These are phyloP conservation scores for Castor canadensis DNA, from an alignment of 2,113 vertebrate genomes.

Conservation along the genomic window DNA sequence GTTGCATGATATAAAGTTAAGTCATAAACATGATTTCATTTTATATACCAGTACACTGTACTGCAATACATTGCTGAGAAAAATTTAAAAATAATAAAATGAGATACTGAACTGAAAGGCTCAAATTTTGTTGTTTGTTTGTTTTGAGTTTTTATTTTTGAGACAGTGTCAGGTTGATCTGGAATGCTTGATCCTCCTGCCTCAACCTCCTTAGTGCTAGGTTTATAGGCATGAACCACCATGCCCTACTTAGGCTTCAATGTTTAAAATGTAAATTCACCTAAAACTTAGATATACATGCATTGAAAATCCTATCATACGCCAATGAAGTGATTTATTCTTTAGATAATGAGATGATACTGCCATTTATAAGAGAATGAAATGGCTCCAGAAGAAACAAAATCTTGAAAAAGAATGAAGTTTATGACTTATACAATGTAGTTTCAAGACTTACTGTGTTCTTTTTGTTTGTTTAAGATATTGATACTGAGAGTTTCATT, in stretches of 20 bases:
- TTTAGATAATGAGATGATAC: background rate
- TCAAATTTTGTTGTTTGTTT: too few species aligned
- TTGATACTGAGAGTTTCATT: too few species aligned
- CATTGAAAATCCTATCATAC: background rate
- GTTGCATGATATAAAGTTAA: background rate
- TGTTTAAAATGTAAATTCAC: background rate
- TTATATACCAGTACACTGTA: background rate
- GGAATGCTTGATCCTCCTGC: too few species aligned
- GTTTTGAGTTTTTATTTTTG: too few species aligned
- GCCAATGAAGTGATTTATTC: background rate
- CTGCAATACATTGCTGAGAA: background rate
- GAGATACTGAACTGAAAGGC: background rate
- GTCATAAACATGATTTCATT: background rate
- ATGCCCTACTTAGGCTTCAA: too few species aligned
- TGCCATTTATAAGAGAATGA: background rate
- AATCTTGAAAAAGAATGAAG: background rate
- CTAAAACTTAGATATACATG: background rate
- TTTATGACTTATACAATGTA: background rate
- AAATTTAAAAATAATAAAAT: background rate
- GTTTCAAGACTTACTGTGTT: background rate
- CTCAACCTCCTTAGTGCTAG: too few species aligned
- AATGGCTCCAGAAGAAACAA: background rate
- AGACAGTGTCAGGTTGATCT: too few species aligned
- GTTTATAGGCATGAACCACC: too few species aligned
- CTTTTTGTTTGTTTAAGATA: too few species aligned